Percentiles rank a stretch among this genome's conserved stretches.
Evolutionary conservation across 2,888 invertebrate genomes (phyloP).

Genomic region (Dynastes tityus): DNA sequence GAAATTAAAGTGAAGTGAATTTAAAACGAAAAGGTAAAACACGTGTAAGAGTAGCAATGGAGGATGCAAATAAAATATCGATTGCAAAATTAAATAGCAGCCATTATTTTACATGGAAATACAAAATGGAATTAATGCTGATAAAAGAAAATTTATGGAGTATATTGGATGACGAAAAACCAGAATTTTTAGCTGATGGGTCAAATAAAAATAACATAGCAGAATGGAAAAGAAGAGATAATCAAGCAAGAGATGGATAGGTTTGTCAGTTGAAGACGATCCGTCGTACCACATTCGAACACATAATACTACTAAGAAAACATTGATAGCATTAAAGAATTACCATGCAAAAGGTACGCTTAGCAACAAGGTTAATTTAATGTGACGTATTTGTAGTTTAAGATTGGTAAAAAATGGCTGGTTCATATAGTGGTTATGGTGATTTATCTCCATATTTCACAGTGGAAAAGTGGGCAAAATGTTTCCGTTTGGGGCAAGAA

Average conservation of each 20-base stretch:
- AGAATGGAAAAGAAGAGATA: neutral
- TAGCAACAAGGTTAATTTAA: neutral
- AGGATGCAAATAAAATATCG: neutral
- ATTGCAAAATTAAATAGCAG: neutral
- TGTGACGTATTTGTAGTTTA: neutral
- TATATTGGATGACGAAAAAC: conserved; percentile 7
- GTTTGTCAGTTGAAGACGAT: conserved; percentile 2
- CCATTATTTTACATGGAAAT: neutral
- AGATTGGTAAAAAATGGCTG: neutral
- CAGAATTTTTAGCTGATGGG: neutral
- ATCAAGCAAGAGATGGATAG: neutral
- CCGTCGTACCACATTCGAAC: neutral
- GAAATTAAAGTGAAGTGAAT: neutral
- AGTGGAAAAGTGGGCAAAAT: no score
- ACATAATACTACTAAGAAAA: no score
- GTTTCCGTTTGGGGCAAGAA: no score
- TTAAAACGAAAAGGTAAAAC: neutral
- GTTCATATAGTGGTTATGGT: no score
- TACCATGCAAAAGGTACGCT: neutral
- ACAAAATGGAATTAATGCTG: conserved; percentile 15
- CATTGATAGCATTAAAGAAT: no score
- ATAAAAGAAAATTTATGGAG: conserved; percentile 22
- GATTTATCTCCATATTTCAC: no score
- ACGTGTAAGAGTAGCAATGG: neutral
- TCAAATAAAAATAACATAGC: conserved; percentile 16